A percentile compares a stretch with the other conserved stretches of the same genome.
phyloP scores from a whole-genome alignment of 2,888 invertebrate species.

The Aporophyla lueneburgensis region DNA sequence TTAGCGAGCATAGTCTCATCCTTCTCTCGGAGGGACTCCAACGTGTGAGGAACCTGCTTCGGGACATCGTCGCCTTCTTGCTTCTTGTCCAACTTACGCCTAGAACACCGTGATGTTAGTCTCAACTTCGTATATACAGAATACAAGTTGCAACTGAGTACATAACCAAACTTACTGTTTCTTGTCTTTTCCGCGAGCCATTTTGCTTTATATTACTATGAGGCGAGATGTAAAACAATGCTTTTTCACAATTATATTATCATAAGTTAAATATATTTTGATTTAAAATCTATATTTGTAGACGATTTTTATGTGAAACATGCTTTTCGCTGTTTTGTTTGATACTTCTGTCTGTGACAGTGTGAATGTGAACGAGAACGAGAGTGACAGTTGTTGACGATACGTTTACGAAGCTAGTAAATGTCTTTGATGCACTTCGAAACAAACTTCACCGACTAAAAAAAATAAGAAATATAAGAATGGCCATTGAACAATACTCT shows the following conservation, averaged over 20 bases:
- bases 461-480: neutral
- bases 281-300: constrained; percentile 22
- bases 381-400: constrained; percentile 4
- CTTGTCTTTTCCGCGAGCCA: constrained; percentile 89
- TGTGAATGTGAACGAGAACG: too few species aligned
- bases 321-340: constrained; percentile 38
- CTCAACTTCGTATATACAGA: constrained; percentile 44
- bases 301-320: constrained; percentile 22
- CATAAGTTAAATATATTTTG: neutral
- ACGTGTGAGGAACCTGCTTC: constrained; percentile 94
- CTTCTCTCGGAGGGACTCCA: constrained; percentile 97
- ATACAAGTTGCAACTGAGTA: constrained; percentile 24
- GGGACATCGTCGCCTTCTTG: constrained; percentile 88
- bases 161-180: constrained; percentile 85
- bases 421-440: neutral
- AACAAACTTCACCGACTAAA: neutral
- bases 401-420: constrained; percentile 19
- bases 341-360: constrained; percentile 12
- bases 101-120: constrained; percentile 67
- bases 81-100: constrained; percentile 88
- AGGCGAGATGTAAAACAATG: neutral
- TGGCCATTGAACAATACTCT: neutral
- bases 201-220: constrained; percentile 60
- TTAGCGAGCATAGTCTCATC: constrained; percentile 97
- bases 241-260: neutral